phyloP scores from a whole-genome alignment of 2,113 vertebrate species.

The Nothocercus julius region DNA sequence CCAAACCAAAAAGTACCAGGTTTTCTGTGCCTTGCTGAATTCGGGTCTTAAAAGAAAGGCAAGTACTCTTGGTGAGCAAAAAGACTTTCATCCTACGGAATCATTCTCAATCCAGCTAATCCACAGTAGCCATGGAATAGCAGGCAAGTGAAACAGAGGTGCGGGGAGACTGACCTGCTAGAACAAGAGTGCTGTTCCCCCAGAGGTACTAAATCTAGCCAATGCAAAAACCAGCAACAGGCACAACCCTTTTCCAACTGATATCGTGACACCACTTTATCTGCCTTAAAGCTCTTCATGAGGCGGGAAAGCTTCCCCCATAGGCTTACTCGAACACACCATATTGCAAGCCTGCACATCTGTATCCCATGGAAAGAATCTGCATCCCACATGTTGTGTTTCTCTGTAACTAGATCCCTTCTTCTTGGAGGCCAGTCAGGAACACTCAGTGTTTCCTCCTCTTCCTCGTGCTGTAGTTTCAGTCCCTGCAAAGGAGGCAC shows the following conservation, averaged over 20 bases:
- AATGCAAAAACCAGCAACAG: fast-evolving
- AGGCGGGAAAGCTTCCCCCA: neutral
- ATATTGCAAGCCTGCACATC: neutral
- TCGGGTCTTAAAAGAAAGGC: neutral
- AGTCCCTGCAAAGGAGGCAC: too few species aligned
- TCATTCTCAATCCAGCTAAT: neutral
- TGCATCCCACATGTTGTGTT: neutral
- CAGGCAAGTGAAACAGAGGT: neutral
- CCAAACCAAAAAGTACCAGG: fast-evolving
- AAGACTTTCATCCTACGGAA: fast-evolving
- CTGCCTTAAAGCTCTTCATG: conserved; percentile 17
- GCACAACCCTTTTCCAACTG: neutral
- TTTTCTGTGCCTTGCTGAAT: neutral
- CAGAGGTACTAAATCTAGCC: neutral
- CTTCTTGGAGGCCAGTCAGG: neutral
- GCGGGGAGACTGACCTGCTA: neutral
- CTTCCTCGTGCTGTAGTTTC: neutral
- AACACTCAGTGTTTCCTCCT: neutral
- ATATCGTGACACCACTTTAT: neutral
- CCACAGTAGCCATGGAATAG: neutral
- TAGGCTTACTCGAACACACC: neutral
- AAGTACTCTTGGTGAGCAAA: neutral
- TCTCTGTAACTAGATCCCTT: neutral
- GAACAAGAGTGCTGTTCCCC: neutral
- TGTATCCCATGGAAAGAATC: neutral